phyloP scores from a whole-genome alignment of 2,113 vertebrate genomes.

The Dendrocopos noguchii region DNA sequence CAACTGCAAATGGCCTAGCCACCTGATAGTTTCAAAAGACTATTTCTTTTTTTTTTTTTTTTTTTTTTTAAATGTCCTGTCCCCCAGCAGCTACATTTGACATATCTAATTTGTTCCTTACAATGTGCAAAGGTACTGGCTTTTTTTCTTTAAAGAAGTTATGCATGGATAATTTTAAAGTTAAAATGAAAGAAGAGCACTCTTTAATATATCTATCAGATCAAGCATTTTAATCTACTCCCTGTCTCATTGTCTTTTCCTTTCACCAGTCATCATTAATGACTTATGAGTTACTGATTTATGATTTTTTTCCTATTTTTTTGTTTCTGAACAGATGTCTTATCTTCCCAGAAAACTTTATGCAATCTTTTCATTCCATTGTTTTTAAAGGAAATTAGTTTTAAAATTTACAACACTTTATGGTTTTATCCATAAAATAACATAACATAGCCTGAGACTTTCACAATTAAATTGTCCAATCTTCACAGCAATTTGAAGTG shows the following conservation, averaged over 20 bases:
- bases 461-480: background rate
- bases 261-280: background rate
- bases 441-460: background rate
- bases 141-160: background rate
- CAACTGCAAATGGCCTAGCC: background rate
- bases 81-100: background rate
- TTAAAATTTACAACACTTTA: background rate
- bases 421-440: background rate
- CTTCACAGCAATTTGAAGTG: background rate
- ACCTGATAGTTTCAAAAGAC: background rate
- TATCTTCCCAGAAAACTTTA: background rate
- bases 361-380: background rate
- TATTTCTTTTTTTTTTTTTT: background rate
- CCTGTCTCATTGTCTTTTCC: background rate
- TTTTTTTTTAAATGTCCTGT: background rate
- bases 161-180: background rate
- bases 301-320: background rate
- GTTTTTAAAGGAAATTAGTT: background rate
- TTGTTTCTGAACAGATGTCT: background rate
- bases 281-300: background rate
- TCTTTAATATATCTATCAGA: background rate
- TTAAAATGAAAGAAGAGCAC: background rate
- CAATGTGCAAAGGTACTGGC: fast-evolving
- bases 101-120: background rate
- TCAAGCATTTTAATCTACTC: background rate